Evolutionary conservation across 2,113 vertebrate genomes (phyloP).

Genomic region (Eulemur rufifrons): DNA sequence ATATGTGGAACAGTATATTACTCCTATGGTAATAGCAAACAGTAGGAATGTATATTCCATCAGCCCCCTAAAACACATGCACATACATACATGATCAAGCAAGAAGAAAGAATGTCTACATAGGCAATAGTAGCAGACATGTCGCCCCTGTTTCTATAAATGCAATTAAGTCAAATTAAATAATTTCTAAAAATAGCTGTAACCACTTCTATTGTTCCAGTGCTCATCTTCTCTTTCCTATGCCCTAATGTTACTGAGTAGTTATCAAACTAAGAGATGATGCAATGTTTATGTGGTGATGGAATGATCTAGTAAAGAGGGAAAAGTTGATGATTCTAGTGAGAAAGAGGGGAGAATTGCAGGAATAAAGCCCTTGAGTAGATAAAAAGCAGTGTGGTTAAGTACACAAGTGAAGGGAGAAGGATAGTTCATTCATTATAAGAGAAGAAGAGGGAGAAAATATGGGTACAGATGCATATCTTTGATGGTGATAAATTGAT

Average conservation of each 20-base stretch:
- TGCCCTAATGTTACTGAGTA: not conserved
- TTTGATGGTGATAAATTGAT: not conserved
- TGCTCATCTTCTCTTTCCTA: not conserved
- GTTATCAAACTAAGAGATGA: not conserved
- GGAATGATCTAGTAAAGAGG: not conserved
- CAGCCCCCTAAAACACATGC: not conserved
- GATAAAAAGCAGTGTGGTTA: not conserved
- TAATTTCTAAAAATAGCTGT: not conserved
- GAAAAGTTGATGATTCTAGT: not conserved
- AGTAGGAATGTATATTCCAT: not conserved
- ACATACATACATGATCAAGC: not conserved
- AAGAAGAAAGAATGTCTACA: not conserved
- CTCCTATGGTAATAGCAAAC: not conserved
- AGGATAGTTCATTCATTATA: not conserved
- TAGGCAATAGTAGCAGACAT: not conserved
- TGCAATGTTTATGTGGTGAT: not conserved
- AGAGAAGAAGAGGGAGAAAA: not conserved
- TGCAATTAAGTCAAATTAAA: not conserved
- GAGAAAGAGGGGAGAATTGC: not conserved
- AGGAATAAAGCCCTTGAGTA: not conserved
- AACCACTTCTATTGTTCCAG: not conserved
- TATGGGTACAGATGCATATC: not conserved
- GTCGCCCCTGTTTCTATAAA: conserved; percentile 28
- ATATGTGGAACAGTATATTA: not conserved
- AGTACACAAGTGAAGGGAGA: not conserved